Conservation (phyloP, 1,140 invertebrate genomes). For the Zelostemma sp. region DNA sequence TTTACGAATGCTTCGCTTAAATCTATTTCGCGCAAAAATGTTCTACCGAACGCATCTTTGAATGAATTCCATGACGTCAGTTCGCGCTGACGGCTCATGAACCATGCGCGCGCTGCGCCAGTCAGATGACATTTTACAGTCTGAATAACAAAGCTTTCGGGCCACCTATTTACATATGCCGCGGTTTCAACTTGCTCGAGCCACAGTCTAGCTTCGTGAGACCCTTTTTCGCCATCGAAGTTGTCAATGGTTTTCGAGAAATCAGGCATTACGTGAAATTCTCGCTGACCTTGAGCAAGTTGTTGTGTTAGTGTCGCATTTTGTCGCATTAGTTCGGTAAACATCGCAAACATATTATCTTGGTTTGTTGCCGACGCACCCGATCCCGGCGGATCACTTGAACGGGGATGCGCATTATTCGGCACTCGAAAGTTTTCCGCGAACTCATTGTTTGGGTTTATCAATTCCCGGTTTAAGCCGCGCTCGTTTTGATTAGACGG, state of each 20-base stretch:
- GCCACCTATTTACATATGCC: slow-evolving; percentile 7
- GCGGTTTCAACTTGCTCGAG: slow-evolving; percentile 9
- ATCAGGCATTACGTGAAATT: slow-evolving; percentile 22
- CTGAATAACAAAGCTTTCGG: background rate
- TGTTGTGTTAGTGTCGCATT: background rate
- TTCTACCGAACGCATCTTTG: slow-evolving; percentile 12
- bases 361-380: too few relatives aligned
- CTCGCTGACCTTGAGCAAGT: background rate
- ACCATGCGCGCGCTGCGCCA: slow-evolving; percentile 10
- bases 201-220: slow-evolving; percentile 5
- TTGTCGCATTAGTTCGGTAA: background rate
- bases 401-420: too few relatives aligned
- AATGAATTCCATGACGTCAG: slow-evolving; percentile 12
- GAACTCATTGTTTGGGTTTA: too few relatives aligned
- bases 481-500: too few relatives aligned
- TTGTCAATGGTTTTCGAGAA: background rate
- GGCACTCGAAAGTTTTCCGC: too few relatives aligned
- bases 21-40: slow-evolving; percentile 15
- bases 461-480: too few relatives aligned
- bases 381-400: too few relatives aligned
- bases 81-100: slow-evolving; percentile 6
- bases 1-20: slow-evolving; percentile 23
- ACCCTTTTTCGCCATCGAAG: slow-evolving; percentile 6
- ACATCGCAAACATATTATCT: background rate
- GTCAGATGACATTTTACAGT: slow-evolving; percentile 3